phyloP scores from a whole-genome alignment of 2,888 invertebrate genomes.

The Polydesmus complanatus region DNA sequence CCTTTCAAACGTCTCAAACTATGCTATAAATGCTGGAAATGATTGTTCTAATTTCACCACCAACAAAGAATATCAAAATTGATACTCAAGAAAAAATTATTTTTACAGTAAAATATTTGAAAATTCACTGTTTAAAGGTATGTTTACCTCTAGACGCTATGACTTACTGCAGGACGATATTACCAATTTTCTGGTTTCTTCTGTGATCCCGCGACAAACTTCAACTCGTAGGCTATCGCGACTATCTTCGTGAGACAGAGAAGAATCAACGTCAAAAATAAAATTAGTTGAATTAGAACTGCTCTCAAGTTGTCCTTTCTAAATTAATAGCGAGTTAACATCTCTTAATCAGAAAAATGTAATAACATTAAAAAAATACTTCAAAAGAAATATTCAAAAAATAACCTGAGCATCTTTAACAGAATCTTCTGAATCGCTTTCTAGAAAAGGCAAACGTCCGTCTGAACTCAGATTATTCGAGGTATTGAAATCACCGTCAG shows the following conservation, averaged over 20 bases:
- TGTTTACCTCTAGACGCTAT: constrained; percentile 1
- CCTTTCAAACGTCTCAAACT: too few species aligned
- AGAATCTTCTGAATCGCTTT: constrained; percentile 17
- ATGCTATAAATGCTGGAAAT: too few species aligned
- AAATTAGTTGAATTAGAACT: constrained; percentile 5
- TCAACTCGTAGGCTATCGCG: constrained; percentile 12
- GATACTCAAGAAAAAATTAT: too few species aligned
- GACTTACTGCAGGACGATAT: constrained; percentile 13
- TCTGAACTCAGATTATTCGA: neutral
- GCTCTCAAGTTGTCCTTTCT: constrained; percentile 7
- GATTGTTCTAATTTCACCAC: too few species aligned
- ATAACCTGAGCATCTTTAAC: constrained; percentile 14
- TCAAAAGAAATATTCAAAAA: too few species aligned
- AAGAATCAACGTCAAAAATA: constrained; percentile 16
- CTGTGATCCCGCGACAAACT: constrained; percentile 7
- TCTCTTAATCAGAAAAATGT: too few species aligned
- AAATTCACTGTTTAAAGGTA: too few species aligned
- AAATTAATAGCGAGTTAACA: neutral
- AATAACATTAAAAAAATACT: too few species aligned
- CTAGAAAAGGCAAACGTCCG: constrained; percentile 14
- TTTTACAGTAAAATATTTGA: too few species aligned
- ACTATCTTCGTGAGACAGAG: constrained; percentile 18
- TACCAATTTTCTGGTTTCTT: constrained; percentile 16
- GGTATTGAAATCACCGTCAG: neutral
- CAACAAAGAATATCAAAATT: too few species aligned